These are phyloP conservation scores for Calliphora vicina DNA, from an alignment of 1,140 invertebrate species.

Conservation along the genomic window DNA sequence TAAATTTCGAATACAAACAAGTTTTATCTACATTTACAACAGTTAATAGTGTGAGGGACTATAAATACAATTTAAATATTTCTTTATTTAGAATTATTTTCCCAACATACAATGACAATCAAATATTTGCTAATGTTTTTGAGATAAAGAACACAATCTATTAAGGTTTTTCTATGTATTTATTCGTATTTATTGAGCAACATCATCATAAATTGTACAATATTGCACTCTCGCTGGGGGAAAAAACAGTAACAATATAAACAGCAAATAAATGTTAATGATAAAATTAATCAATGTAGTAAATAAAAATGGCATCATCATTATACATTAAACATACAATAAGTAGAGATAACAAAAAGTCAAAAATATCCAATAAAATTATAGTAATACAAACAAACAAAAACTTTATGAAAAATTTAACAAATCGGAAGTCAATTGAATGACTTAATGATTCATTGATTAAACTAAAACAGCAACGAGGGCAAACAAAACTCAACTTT, in stretches of 20 bases:
- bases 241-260: not conserved
- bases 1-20: too few species aligned
- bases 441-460: not conserved
- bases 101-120: not conserved
- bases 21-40: too few species aligned
- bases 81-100: too few species aligned
- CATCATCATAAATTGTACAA: constrained; percentile 1
- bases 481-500: too few species aligned
- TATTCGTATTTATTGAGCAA: not conserved
- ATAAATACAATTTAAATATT: too few species aligned
- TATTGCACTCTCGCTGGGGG: not conserved
- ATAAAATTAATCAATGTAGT: not conserved
- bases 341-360: not conserved
- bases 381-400: not conserved
- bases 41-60: too few species aligned
- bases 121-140: not conserved
- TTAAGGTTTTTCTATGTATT: not conserved
- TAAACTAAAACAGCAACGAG: not conserved
- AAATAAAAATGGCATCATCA: constrained; percentile 5
- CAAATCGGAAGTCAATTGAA: not conserved
- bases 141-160: not conserved
- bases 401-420: too few species aligned
- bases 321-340: not conserved
- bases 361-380: not conserved
- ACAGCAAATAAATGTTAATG: not conserved